Base-by-base conservation (phyloP, 2,797 vertebrate genomes). In the Lepus oiostolus region DNA sequence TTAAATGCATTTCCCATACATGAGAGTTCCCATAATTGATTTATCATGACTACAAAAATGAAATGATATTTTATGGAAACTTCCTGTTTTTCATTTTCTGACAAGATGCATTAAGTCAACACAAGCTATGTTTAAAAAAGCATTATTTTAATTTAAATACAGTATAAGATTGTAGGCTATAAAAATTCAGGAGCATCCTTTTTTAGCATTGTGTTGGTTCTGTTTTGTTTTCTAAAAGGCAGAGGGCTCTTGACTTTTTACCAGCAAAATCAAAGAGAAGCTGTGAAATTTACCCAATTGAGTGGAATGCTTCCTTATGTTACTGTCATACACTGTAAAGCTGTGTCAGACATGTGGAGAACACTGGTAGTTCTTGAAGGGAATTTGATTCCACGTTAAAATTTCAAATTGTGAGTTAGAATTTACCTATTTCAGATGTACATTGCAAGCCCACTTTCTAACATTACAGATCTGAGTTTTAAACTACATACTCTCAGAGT, bases 91-190 rank as follows among this genome's bases (percentile, higher is more conserved):
- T 90, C 50, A n/a, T 65, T 96, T 82, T 85, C 68, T 74, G 84
- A n/a, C 38, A 95, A 50, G 76, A 75, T 95, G 70, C n/a, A 77
- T 79, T 92, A 90, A 96, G 76, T 95, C 95, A 94, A 77, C 47
- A 95, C 50, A 85, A 80, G 54, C 62, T 74, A 6, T 76, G 70
- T 63, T 92, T 42, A 1, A 42, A 42, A 93, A 85, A 19, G 60
- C 19, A 90, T 85, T 87, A 88, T 95, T 94, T 95, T 77, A 94
- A 47, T 91, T 95, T 96, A 94, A 80, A 95, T 95, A 63, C 21
- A 76, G 42, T 60, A 77, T 35, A 52, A 88, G 50, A 82, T 52
- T 77, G 14, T 21, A 67, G 22, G 58, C 24, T 89, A 3, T 62
- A 92, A 93, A 88, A 67, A 85, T 54, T 77, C 68, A 85, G 68